These are phyloP conservation scores for Osmoderma eremita DNA, from an alignment of 2,888 invertebrate genomes.

Conservation along the genomic window DNA sequence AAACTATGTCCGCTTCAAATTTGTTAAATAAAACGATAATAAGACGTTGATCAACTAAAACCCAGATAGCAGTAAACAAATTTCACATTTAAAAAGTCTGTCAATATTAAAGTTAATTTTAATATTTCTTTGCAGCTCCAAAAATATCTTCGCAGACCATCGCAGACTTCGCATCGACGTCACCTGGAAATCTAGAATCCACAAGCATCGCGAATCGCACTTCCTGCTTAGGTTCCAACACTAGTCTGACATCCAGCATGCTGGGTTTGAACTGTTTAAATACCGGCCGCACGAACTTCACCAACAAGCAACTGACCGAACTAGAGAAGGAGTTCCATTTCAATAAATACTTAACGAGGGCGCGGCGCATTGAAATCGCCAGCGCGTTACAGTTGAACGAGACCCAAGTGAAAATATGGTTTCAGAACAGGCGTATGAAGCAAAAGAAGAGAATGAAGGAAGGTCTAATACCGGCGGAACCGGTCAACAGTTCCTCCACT, in stretches of 20 bases:
- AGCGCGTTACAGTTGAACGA: conserved; percentile 95
- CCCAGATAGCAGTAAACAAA: background rate
- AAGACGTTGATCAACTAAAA: conserved; percentile 1
- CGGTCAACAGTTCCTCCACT: conserved; percentile 62
- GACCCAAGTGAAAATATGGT: conserved; percentile 97
- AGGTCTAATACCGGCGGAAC: conserved; percentile 76
- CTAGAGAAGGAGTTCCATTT: conserved; percentile 99
- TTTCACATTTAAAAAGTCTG: background rate
- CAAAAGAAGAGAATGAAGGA: conserved; percentile 98
- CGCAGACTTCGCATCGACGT: conserved; percentile 57
- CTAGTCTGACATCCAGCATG: conserved; percentile 63
- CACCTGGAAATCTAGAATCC: conserved; percentile 64
- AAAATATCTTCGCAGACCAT: conserved; percentile 68
- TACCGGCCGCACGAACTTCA: conserved; percentile 97
- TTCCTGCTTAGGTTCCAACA: conserved; percentile 62
- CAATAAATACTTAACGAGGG: conserved; percentile 97
- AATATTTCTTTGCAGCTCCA: conserved; percentile 66
- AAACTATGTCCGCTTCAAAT: too few relatives aligned
- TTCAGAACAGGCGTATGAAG: conserved; percentile 98
- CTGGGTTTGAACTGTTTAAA: conserved; percentile 68
- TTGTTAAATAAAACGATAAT: too few relatives aligned
- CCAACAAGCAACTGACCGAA: conserved; percentile 98
- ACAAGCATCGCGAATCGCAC: conserved; percentile 65
- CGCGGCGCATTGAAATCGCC: conserved; percentile 97
- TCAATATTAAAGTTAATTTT: background rate